These are phyloP conservation scores for Suillia variegata DNA, from an alignment of 2,888 invertebrate species.

Conservation along the genomic window DNA sequence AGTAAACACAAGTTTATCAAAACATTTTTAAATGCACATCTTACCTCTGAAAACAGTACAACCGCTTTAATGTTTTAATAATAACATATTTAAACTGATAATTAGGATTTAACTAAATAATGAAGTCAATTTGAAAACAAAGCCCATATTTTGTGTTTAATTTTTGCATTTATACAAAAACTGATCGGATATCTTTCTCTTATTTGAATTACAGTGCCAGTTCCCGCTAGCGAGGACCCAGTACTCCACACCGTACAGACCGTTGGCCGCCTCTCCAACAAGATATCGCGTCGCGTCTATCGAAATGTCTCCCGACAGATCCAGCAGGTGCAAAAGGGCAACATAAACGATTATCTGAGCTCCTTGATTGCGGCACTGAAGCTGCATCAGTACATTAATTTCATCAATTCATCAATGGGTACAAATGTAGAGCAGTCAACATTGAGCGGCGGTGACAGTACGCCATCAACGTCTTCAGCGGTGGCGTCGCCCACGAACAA, in stretches of 20 bases:
- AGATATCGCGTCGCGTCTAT: constrained; percentile 74
- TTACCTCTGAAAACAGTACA: not conserved
- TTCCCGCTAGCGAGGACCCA: constrained; percentile 68
- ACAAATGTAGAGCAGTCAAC: constrained; percentile 55
- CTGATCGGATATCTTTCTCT: constrained; percentile 1
- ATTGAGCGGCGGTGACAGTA: constrained; percentile 22
- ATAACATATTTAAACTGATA: no score
- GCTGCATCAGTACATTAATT: constrained; percentile 62
- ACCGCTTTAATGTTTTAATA: no score
- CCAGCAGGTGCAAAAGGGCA: constrained; percentile 63
- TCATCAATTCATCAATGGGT: constrained; percentile 61
- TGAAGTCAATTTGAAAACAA: not conserved
- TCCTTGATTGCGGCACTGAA: constrained; percentile 63
- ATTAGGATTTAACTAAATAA: no score
- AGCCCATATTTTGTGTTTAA: not conserved
- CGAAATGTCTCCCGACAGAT: constrained; percentile 69
- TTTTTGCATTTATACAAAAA: not conserved
- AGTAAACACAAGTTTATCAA: not conserved
- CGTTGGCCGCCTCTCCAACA: constrained; percentile 73
- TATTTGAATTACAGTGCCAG: constrained; percentile 64
- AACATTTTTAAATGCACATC: not conserved
- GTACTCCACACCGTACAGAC: constrained; percentile 75
- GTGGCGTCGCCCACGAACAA: not conserved
- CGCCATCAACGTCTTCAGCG: not conserved
- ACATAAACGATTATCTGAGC: constrained; percentile 63